Percentiles rank a stretch among this genome's conserved stretches.
These are phyloP conservation scores for Cantharis lateralis DNA, from an alignment of 2,888 invertebrate species.

Conservation along the genomic window DNA sequence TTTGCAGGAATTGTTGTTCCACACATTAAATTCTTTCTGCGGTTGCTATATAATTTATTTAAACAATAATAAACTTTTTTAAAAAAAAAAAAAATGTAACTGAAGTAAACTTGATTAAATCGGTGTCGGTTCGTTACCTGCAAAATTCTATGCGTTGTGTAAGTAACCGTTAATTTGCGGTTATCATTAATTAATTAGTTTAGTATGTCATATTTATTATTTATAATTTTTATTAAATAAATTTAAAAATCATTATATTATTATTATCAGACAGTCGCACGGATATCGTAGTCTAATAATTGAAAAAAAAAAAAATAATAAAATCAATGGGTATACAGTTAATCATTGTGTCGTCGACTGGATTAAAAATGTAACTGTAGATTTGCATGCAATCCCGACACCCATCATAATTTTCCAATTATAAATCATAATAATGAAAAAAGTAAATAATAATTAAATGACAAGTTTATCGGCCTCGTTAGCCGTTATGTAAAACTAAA, in stretches of 20 bases:
- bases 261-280: not conserved
- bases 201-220: not conserved
- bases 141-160: not conserved
- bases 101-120: not conserved
- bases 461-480: not conserved
- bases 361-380: not conserved
- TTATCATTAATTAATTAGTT: slow-evolving; percentile 2
- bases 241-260: not conserved
- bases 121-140: slow-evolving; percentile 1
- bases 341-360: not conserved
- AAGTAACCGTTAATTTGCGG: not conserved
- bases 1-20: not conserved
- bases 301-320: not conserved
- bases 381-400: not conserved
- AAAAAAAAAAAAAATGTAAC: not conserved
- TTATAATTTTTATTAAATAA: not conserved
- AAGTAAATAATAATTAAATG: not conserved
- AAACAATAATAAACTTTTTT: not conserved
- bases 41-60: not conserved
- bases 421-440: not conserved
- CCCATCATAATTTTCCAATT: not conserved
- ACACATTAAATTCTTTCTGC: not conserved
- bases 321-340: not conserved
- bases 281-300: not conserved
- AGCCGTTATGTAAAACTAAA: not conserved